A percentile compares a stretch with the other conserved stretches of the same genome.
Evolutionary conservation across 1,140 invertebrate species (phyloP).

Genomic region (Brachionus rotundiformis): DNA sequence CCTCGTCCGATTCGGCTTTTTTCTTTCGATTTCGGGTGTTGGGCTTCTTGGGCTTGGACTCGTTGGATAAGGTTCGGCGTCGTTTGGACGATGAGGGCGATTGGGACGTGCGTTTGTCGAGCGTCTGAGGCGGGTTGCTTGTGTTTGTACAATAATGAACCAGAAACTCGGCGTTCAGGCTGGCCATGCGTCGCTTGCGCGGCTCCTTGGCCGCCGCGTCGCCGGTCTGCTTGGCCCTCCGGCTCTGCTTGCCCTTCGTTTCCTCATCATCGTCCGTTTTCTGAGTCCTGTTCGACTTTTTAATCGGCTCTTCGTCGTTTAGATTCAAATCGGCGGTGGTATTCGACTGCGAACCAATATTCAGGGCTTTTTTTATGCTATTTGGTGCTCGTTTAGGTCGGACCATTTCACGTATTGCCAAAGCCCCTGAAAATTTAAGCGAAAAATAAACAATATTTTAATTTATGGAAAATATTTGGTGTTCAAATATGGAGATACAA

Average conservation of each 20-base stretch:
- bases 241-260: not conserved
- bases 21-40: not conserved
- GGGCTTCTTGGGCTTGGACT: conserved; percentile 3
- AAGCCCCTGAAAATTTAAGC: not conserved
- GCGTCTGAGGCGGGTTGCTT: not conserved
- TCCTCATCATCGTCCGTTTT: not conserved
- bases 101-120: not conserved
- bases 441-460: conserved; percentile 41
- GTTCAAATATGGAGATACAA: conserved; percentile 48
- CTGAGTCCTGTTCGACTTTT: conserved; percentile 26
- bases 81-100: not conserved
- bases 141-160: conserved; percentile 42
- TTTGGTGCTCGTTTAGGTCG: conserved; percentile 45
- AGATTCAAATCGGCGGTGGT: conserved; percentile 23
- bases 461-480: conserved; percentile 25
- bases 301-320: conserved; percentile 23
- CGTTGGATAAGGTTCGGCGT: conserved; percentile 5
- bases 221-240: not conserved
- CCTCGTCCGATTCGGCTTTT: not conserved
- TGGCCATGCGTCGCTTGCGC: conserved; percentile 24
- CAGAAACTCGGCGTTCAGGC: conserved; percentile 6
- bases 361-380: conserved; percentile 30
- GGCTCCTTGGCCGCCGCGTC: not conserved
- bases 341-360: not conserved
- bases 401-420: conserved; percentile 29